Conservation (phyloP, 2,797 vertebrate species). For the Sternotherus odoratus region DNA sequence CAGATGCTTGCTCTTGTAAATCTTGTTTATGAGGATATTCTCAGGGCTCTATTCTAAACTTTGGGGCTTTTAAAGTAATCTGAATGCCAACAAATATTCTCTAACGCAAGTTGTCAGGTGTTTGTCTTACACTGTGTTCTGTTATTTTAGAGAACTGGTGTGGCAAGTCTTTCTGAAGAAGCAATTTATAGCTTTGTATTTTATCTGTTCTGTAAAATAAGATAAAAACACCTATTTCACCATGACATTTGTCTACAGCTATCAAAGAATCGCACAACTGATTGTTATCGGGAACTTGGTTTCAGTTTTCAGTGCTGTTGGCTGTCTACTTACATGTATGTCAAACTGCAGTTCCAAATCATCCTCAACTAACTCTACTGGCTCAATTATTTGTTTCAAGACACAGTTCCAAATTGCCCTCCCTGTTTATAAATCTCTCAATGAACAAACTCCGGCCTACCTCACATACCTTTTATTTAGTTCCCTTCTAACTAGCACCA, state of each 20-base stretch:
- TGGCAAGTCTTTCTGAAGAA: neutral
- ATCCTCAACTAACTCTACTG: neutral
- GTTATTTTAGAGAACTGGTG: neutral
- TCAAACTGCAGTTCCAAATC: neutral
- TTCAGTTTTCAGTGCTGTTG: neutral
- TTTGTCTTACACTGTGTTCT: neutral
- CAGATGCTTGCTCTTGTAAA: neutral
- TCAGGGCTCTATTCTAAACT: neutral
- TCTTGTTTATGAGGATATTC: neutral
- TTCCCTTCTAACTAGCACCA: neutral
- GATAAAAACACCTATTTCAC: neutral
- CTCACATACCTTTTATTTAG: neutral
- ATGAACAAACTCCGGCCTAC: neutral
- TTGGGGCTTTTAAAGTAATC: neutral
- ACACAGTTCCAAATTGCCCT: neutral
- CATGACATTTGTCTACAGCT: neutral
- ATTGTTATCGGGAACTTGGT: neutral
- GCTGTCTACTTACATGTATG: neutral
- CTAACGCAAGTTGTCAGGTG: neutral
- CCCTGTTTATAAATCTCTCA: neutral
- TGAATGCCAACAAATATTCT: neutral
- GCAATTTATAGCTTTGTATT: neutral
- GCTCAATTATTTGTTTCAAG: neutral
- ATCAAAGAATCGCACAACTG: neutral
- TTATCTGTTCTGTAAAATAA: neutral